These are phyloP conservation scores for Parazoanthus swiftii DNA, from an alignment of 92 coral and sea anemone genomes.

Conservation along the genomic window DNA sequence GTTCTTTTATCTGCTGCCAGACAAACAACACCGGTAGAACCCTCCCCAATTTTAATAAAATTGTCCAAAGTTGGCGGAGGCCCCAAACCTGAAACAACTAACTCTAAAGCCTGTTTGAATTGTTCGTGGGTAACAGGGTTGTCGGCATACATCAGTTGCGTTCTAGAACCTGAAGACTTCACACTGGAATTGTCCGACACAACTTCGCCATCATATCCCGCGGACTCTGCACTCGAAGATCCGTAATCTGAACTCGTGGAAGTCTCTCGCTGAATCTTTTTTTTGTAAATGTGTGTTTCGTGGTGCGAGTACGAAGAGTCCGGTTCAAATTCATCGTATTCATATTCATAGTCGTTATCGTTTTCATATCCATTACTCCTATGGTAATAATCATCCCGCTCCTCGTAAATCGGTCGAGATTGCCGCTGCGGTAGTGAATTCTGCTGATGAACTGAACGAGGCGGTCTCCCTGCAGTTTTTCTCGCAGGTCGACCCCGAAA, in stretches of 20 bases:
- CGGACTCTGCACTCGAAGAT: constrained; percentile 85
- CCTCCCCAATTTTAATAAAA: constrained; percentile 99
- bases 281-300: constrained; percentile 32
- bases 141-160: constrained; percentile 93
- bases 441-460: constrained; percentile 39
- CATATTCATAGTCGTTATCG: constrained; percentile 29
- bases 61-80: constrained; percentile 83
- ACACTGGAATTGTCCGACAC: constrained; percentile 53
- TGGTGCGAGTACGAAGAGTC: constrained; percentile 31
- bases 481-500: constrained; percentile 67
- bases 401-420: constrained; percentile 36
- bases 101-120: constrained; percentile 86
- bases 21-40: constrained; percentile 98
- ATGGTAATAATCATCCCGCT: constrained; percentile 28
- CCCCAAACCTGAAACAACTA: constrained; percentile 82
- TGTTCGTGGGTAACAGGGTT: constrained; percentile 94
- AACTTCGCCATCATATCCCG: constrained; percentile 54
- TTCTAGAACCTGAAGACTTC: constrained; percentile 70
- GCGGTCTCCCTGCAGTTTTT: constrained; percentile 35
- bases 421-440: constrained; percentile 34
- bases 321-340: constrained; percentile 41
- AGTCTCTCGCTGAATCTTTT: constrained; percentile 65
- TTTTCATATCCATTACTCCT: constrained; percentile 42
- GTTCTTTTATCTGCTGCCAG: constrained; percentile 91
- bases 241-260: constrained; percentile 88